Conservation (phyloP, 2,888 invertebrate species). For the Morpho achilles region DNA sequence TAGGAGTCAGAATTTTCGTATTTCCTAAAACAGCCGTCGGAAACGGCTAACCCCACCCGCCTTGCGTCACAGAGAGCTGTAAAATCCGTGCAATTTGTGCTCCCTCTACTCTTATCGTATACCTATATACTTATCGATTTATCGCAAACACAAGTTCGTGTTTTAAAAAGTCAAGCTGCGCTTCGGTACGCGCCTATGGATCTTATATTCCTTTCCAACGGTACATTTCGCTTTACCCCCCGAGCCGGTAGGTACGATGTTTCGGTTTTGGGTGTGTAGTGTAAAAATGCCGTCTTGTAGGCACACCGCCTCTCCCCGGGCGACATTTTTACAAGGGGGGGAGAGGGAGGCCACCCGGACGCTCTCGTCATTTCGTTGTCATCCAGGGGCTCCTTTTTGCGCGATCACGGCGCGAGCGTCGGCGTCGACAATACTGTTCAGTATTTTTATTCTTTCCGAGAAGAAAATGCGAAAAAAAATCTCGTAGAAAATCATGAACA, state of each 20-base stretch:
- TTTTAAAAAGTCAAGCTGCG: constrained; percentile 58
- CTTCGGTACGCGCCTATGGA: constrained; percentile 26
- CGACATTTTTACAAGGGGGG: constrained; percentile 64
- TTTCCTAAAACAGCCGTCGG: constrained; percentile 59
- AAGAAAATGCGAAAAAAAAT: constrained; percentile 61
- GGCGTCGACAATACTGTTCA: constrained; percentile 74
- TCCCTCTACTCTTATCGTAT: constrained; percentile 56
- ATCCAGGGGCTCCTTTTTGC: constrained; percentile 71
- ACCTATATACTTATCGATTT: constrained; percentile 75
- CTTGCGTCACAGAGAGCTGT: constrained; percentile 63
- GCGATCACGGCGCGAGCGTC: constrained; percentile 64
- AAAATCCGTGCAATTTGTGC: constrained; percentile 71
- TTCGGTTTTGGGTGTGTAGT: constrained; percentile 46
- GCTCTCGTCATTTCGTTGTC: constrained; percentile 77
- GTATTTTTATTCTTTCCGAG: constrained; percentile 73
- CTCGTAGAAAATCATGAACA: constrained; percentile 72
- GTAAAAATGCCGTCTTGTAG: constrained; percentile 76
- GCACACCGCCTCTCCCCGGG: constrained; percentile 64
- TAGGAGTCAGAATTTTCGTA: constrained; percentile 53
- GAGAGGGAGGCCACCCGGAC: constrained; percentile 59
- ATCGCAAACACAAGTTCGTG: constrained; percentile 62
- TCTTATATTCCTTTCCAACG: constrained; percentile 34
- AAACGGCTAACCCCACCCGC: constrained; percentile 56
- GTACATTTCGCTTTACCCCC: constrained; percentile 38
- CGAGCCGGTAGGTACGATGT: constrained; percentile 50